Evolutionary conservation across 2,113 vertebrate genomes (phyloP).

Genomic region (Peromyscus californicus): DNA sequence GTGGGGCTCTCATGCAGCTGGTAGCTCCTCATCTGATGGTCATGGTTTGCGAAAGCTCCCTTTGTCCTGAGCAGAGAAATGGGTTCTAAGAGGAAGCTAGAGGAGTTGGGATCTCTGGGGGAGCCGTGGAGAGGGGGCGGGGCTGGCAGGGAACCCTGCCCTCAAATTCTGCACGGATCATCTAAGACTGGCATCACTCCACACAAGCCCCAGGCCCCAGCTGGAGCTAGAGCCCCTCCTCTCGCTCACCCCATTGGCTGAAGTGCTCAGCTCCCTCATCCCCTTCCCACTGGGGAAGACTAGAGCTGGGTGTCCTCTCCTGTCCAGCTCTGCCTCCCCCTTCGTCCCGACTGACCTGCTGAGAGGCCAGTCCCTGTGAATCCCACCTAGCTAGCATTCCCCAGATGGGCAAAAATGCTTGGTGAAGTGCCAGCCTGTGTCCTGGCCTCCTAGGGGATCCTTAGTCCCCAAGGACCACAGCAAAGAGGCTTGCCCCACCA

Average conservation of each 20-base stretch:
- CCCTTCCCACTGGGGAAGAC: background rate
- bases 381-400: background rate
- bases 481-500: background rate
- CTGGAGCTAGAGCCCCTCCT: background rate
- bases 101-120: background rate
- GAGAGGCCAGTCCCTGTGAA: background rate
- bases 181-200: background rate
- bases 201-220: background rate
- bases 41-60: background rate
- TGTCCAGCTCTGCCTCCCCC: background rate
- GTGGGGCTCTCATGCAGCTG: constrained; percentile 51
- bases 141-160: background rate
- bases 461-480: background rate
- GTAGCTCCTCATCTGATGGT: constrained; percentile 63
- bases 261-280: background rate
- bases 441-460: background rate
- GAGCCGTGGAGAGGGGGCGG: background rate
- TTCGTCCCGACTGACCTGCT: background rate
- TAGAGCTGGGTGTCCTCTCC: background rate
- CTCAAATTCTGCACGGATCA: background rate
- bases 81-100: constrained; percentile 55
- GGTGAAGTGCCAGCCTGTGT: background rate
- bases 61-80: constrained; percentile 73
- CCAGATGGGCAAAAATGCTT: background rate
- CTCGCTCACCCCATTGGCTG: background rate